phyloP scores from a whole-genome alignment of 2,113 vertebrate genomes.

The Tyrannus savana region DNA sequence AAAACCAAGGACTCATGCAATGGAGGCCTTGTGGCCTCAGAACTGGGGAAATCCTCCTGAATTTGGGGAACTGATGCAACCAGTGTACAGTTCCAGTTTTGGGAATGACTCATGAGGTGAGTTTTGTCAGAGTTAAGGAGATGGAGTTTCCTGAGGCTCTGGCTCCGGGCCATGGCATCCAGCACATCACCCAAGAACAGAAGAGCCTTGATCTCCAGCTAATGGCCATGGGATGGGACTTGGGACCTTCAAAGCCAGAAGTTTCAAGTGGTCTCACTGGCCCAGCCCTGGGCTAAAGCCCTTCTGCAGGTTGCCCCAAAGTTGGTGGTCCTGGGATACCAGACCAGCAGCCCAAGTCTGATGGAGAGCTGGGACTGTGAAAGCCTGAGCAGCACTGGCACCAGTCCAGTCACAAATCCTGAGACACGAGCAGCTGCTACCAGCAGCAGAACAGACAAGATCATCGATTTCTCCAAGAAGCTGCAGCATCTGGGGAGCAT shows the following conservation, averaged over 20 bases:
- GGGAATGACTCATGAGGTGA: neutral
- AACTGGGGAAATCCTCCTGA: neutral
- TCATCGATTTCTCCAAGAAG: constrained; percentile 40
- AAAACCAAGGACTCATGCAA: neutral
- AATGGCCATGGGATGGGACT: neutral
- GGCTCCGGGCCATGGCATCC: neutral
- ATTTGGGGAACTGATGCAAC: neutral
- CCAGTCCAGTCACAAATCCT: neutral
- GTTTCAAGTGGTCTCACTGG: neutral
- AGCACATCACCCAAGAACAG: neutral
- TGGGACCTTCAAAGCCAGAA: neutral
- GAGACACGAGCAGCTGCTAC: constrained; percentile 33
- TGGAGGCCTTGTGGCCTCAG: rapidly evolving
- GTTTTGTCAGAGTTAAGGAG: neutral
- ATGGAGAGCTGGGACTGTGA: neutral
- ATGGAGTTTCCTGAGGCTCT: neutral
- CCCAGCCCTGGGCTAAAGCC: neutral
- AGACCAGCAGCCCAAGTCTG: neutral
- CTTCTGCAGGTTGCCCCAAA: neutral
- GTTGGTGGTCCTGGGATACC: neutral
- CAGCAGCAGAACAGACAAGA: constrained; percentile 28
- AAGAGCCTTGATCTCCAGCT: neutral
- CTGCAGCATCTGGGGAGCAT: constrained; percentile 49
- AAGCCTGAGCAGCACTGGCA: neutral
- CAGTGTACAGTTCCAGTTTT: neutral